A percentile compares a stretch with the other conserved stretches of the same genome.
Evolutionary conservation across 2,888 invertebrate genomes (phyloP).

Genomic region (Minunthozetes semirufus): DNA sequence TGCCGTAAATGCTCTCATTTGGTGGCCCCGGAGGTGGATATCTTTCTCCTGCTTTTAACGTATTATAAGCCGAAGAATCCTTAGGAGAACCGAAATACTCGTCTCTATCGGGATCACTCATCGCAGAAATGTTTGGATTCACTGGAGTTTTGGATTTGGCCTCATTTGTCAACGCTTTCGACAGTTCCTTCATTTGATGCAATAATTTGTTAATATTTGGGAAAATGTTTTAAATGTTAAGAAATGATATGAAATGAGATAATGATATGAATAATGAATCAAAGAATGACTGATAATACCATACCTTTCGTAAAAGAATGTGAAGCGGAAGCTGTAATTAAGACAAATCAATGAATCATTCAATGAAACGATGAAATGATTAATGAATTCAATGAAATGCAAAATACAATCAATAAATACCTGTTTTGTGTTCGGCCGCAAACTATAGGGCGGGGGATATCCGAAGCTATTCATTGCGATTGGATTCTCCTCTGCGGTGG

Average conservation of each 20-base stretch:
- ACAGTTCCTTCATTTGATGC: slow-evolving; percentile 33
- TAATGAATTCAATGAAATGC: neutral
- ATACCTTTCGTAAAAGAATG: slow-evolving; percentile 35
- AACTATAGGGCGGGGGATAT: slow-evolving; percentile 32
- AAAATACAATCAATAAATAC: neutral
- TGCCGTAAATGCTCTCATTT: slow-evolving; percentile 6
- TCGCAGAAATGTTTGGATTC: neutral
- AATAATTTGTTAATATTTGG: neutral
- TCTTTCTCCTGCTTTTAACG: slow-evolving; percentile 26
- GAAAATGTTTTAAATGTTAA: neutral
- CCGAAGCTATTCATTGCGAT: slow-evolving; percentile 20
- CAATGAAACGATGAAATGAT: neutral
- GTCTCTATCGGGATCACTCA: slow-evolving; percentile 24
- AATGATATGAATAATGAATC: neutral
- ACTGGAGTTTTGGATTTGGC: slow-evolving; percentile 21
- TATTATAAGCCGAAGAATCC: slow-evolving; percentile 24
- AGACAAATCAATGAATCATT: slow-evolving; percentile 12
- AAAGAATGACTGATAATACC: neutral
- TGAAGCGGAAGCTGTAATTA: slow-evolving; percentile 14
- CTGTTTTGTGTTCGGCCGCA: slow-evolving; percentile 26
- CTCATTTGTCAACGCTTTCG: slow-evolving; percentile 33
- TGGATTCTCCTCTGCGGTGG: slow-evolving; percentile 70
- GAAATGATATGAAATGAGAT: neutral
- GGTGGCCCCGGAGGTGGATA: slow-evolving; percentile 13
- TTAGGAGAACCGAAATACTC: slow-evolving; percentile 33